phyloP scores from a whole-genome alignment of 2,888 invertebrate genomes.

The Crioceris asparagi region DNA sequence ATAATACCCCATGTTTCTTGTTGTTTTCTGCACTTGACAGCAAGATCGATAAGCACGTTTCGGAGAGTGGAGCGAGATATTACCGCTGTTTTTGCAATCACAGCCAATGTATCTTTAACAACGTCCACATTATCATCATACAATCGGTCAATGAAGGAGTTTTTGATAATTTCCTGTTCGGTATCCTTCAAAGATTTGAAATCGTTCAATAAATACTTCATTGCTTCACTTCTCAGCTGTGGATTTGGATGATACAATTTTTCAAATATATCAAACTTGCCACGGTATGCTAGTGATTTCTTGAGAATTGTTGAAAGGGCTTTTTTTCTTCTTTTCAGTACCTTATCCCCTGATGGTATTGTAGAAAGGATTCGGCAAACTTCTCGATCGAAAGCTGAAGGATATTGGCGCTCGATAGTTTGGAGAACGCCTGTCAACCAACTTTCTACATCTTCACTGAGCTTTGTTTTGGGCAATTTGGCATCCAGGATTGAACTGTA shows the following conservation, averaged over 20 bases:
- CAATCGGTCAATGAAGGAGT: slow-evolving; percentile 53
- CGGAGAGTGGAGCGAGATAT: slow-evolving; percentile 31
- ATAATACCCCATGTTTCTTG: slow-evolving; percentile 37
- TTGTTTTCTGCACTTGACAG: slow-evolving; percentile 37
- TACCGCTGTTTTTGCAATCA: slow-evolving; percentile 28
- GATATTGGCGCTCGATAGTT: slow-evolving; percentile 59
- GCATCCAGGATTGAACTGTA: slow-evolving; percentile 29
- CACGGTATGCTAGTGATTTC: slow-evolving; percentile 19
- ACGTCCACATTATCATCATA: slow-evolving; percentile 56
- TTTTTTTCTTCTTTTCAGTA: slow-evolving; percentile 16
- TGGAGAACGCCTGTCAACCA: slow-evolving; percentile 41
- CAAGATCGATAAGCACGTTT: slow-evolving; percentile 41
- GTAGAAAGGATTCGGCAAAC: slow-evolving; percentile 46
- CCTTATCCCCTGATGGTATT: slow-evolving; percentile 12
- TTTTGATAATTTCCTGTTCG: slow-evolving; percentile 50
- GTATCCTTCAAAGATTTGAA: slow-evolving; percentile 41
- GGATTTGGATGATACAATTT: slow-evolving; percentile 63
- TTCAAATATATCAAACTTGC: slow-evolving; percentile 45
- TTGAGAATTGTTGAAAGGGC: slow-evolving; percentile 27
- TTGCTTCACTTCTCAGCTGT: slow-evolving; percentile 53
- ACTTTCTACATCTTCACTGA: slow-evolving; percentile 18
- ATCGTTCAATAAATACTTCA: slow-evolving; percentile 51
- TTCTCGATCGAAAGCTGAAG: slow-evolving; percentile 57
- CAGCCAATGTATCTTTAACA: slow-evolving; percentile 44
- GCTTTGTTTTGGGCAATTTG: slow-evolving; percentile 19